Base-by-base conservation (phyloP, 2,888 invertebrate species). In the Ormyrus thymus region DNA sequence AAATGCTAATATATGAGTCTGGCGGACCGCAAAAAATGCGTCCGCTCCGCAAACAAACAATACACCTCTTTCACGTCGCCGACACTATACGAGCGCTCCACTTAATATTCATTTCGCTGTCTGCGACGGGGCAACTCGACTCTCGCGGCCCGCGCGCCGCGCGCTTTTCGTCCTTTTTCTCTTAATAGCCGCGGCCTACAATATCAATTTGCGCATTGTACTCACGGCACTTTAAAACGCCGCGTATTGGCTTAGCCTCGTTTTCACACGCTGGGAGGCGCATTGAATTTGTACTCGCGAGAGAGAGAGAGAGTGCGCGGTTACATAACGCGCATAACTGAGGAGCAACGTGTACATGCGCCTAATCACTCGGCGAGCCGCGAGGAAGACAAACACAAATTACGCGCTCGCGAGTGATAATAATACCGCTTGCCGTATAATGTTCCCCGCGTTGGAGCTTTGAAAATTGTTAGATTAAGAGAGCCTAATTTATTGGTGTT, bases 341-440 rank as follows among this genome's bases (percentile, higher is more conserved):
- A 55, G 15, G 65, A 50, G 50, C 7, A 43, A 7, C 11, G 48
- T 13, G 56, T 64, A 29, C 50, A 7, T 29, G 29, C 29, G 71
- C 9, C 71, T 77, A 77, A 77, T 77, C 66, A 68, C 43, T 46
- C 72, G 59, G 7, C 29, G 29, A 8, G 46, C 50, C 46, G 56
- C 13, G 71, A 71, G 61, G 59, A 68, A 73, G 73, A 73, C 62
- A 78, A 73, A 68, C 73, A 78, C 68, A 73, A 78, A 68, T 78
- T 73, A 77, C 29, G 7, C 45, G 5, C 10, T 10, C 7, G 7
- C 45, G 1, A 13, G 69, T 48, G 70, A 76, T 76, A 62, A 76
- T 76, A 76, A 76, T 62, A 51, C 58, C 43, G 29, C 50, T 43
- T 9, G 58, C 15, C n/a, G 5, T 58, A 64, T n/a, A 9, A 29